Base-by-base conservation (phyloP, 2,888 invertebrate genomes). In the Theretra japonica region DNA sequence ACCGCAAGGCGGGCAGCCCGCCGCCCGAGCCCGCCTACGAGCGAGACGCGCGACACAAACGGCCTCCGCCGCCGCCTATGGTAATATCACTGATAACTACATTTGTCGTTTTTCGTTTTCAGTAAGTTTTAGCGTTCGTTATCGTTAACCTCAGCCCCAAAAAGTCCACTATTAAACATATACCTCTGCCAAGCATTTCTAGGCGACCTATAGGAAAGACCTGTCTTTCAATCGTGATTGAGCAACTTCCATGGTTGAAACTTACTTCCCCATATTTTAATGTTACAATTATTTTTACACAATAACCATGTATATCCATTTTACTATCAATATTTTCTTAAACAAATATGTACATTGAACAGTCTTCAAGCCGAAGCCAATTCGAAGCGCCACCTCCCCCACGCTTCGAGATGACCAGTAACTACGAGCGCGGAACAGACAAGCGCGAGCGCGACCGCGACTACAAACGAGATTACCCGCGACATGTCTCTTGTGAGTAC, bases 351-450 rank as follows among this genome's bases (percentile, higher is more conserved):
- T 25, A 33, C 68, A 23, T 73, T 48, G 48, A 73, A 5, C 82
- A 92, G 92, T 80, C 91, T 5, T 88, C 92, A 2, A 88, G 84
- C 72, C 88, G 92, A 23, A 79, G 91, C 48, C 95, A 94, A 82
- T 95, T 95, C 80, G 95, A 95, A 79, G 94, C 95, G 65, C 95
- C 96, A 59, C 95, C 95, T 70, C 95, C 95, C 74, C 95, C 95
- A 50, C 94, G 95, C 59, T 95, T 95, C 86, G 95, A 95, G 80
- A 82, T 94, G 83, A 78, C 91, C 8, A 84, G 93, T 5, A 82
- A 79, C 77, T 92, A 94, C 82, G 94, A 94, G 53, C 92, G 94
- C 78, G 84, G 87, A 75, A 75, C 84, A 0, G 92, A 92, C 83
- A 93, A 93, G 80, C 88, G 93, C 19, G 92, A 93, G 71, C 87